Percentiles rank a stretch among this genome's conserved stretches.
Conservation (phyloP, 2,113 vertebrate genomes). For the Agapornis roseicollis region DNA sequence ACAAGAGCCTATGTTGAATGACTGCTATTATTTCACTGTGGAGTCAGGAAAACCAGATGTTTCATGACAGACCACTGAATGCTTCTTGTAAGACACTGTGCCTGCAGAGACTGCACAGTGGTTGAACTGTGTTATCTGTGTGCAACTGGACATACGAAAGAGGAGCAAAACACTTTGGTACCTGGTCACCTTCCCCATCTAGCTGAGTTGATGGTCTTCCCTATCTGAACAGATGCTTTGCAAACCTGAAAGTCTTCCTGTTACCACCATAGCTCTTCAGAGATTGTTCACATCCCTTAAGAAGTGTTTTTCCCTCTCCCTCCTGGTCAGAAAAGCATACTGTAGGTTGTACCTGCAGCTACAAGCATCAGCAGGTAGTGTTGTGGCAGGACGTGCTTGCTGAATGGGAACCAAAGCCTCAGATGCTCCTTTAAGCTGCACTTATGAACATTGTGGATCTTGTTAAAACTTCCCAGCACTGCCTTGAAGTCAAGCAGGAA, state of each 20-base stretch:
- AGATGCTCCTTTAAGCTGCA: not conserved
- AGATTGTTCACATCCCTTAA: not conserved
- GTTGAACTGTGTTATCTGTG: not conserved
- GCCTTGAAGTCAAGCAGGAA: not conserved
- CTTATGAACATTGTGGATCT: not conserved
- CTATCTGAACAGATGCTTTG: not conserved
- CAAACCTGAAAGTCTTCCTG: not conserved
- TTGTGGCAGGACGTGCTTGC: not conserved
- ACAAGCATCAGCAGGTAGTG: not conserved
- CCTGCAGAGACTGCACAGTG: not conserved
- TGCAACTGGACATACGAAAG: not conserved
- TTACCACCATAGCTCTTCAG: not conserved
- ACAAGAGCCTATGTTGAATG: not conserved
- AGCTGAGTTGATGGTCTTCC: not conserved
- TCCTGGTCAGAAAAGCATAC: not conserved
- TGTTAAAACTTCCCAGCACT: not conserved
- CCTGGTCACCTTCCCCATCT: not conserved
- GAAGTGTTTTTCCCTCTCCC: not conserved
- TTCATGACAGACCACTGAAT: not conserved
- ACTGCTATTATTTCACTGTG: conserved; percentile 48
- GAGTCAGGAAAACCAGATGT: not conserved
- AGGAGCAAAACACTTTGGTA: not conserved
- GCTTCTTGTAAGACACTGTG: rapidly evolving
- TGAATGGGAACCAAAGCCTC: not conserved
- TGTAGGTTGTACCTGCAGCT: not conserved